Evolutionary conservation across 2,113 vertebrate genomes (phyloP).

Genomic region (Trichomycterus rosablanca): DNA sequence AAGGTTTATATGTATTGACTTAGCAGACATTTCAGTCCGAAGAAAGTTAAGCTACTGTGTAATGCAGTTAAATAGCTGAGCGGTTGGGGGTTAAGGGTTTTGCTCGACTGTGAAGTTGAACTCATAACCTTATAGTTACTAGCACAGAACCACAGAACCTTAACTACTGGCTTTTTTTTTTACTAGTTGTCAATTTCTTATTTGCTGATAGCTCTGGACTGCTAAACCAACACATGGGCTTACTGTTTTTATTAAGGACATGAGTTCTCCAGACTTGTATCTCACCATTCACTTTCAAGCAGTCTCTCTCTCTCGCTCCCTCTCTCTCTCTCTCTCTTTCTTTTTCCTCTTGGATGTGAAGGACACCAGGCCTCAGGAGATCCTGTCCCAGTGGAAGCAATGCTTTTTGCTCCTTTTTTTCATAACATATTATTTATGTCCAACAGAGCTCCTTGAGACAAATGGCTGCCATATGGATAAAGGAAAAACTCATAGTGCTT

Average conservation of each 20-base stretch:
- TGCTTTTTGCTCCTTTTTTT: conserved; percentile 59
- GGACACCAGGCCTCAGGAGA: conserved; percentile 69
- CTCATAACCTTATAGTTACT: neutral
- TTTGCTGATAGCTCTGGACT: conserved; percentile 36
- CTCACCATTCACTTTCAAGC: conserved; percentile 29
- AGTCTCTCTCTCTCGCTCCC: conserved; percentile 35
- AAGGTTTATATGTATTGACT: neutral
- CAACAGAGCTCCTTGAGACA: conserved; percentile 72
- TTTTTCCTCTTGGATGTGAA: conserved; percentile 51
- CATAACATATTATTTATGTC: conserved; percentile 77
- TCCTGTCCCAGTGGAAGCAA: conserved; percentile 63
- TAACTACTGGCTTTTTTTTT: conserved; percentile 3
- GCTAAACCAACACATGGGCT: conserved; percentile 45
- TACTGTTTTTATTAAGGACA: conserved; percentile 45
- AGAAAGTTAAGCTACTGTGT: neutral
- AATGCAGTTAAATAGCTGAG: neutral
- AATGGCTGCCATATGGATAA: conserved; percentile 77
- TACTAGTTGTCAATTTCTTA: conserved; percentile 35
- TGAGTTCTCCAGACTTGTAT: conserved; percentile 43
- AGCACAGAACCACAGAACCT: neutral
- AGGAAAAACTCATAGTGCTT: conserved; percentile 35
- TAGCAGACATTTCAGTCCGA: neutral
- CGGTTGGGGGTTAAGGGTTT: neutral
- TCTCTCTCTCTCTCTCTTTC: conserved; percentile 26
- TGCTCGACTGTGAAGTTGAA: neutral